phyloP scores from a whole-genome alignment of 1,140 invertebrate genomes.

The Latrodectus geometricus region DNA sequence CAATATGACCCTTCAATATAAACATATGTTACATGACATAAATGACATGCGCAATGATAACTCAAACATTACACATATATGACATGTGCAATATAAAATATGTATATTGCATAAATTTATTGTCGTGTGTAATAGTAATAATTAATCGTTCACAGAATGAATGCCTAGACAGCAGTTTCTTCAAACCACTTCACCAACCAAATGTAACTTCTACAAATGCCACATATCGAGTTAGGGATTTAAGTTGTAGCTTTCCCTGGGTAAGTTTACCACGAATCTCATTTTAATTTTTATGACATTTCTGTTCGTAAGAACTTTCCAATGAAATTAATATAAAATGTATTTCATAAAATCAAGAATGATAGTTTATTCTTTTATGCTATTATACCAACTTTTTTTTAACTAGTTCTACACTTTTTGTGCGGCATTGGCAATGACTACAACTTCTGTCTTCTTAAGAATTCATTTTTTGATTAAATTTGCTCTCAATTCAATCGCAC shows the following conservation, averaged over 20 bases:
- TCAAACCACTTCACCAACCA: background rate
- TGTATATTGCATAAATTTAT: no score
- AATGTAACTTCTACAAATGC: background rate
- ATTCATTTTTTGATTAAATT: constrained; percentile 88
- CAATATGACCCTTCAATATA: no score
- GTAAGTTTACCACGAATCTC: background rate
- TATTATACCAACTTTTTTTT: background rate
- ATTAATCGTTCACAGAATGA: constrained; percentile 21
- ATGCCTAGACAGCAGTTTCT: constrained; percentile 25
- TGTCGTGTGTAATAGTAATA: no score
- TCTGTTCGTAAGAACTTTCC: background rate
- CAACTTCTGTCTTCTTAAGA: constrained; percentile 85
- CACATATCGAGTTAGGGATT: background rate
- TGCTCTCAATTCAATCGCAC: constrained; percentile 75
- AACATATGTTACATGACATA: no score
- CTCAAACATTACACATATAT: no score
- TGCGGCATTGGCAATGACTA: constrained; percentile 80
- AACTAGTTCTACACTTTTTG: constrained; percentile 86
- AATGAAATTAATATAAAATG: background rate
- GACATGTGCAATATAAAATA: no score
- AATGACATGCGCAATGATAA: no score
- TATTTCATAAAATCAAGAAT: background rate
- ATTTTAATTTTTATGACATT: background rate
- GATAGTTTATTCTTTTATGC: background rate
- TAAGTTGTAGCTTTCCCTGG: constrained; percentile 31